Percentiles rank a stretch among this genome's conserved stretches.
Conservation (phyloP, 1,140 invertebrate species). For the Microplitis mediator region DNA sequence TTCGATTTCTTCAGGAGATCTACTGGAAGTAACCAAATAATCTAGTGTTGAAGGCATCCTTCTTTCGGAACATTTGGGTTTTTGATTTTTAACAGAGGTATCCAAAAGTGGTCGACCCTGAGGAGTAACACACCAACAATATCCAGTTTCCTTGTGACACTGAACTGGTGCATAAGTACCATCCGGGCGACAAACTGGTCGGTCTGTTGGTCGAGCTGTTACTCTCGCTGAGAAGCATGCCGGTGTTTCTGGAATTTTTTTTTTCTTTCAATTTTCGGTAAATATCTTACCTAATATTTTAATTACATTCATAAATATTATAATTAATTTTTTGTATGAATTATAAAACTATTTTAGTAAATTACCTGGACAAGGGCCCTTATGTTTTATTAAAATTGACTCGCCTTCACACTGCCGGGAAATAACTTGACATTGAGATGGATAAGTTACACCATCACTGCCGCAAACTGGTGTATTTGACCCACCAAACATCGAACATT, state of each 20-base stretch:
- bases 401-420: conserved; percentile 75
- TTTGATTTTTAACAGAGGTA: conserved; percentile 71
- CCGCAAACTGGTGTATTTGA: conserved; percentile 72
- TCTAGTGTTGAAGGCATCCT: conserved; percentile 29
- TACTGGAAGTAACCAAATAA: conserved; percentile 40
- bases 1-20: background rate
- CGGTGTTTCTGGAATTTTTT: conserved; percentile 49
- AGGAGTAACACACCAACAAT: conserved; percentile 84
- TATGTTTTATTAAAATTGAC: conserved; percentile 71
- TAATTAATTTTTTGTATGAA: background rate
- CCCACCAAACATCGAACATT: conserved; percentile 49
- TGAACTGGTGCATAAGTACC: conserved; percentile 84
- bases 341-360: no score
- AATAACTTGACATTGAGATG: conserved; percentile 76
- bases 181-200: conserved; percentile 77
- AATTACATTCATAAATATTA: conserved; percentile 12
- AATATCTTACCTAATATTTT: background rate
- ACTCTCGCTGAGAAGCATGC: conserved; percentile 62
- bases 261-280: background rate
- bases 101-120: conserved; percentile 79
- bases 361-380: conserved; percentile 74
- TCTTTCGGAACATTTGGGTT: conserved; percentile 69
- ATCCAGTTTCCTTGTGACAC: conserved; percentile 77
- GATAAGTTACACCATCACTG: conserved; percentile 80
- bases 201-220: conserved; percentile 42